These are phyloP conservation scores for Auanema freiburgensis DNA, from an alignment of 2,888 invertebrate genomes.

Conservation along the genomic window DNA sequence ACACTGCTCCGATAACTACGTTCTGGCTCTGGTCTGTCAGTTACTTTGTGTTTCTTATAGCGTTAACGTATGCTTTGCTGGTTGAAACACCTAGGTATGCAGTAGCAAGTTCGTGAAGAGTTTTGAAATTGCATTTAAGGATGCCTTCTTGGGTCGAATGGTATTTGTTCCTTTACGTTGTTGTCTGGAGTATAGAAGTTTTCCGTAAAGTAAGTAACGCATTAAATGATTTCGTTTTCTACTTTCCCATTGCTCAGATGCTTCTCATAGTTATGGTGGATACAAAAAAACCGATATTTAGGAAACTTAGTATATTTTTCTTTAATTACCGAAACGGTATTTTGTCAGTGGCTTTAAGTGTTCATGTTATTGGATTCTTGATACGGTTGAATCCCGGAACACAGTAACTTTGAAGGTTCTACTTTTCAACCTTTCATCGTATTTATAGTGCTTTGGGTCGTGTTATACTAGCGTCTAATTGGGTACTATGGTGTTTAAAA, in stretches of 20 bases:
- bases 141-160: constrained; percentile 49
- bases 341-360: constrained; percentile 74
- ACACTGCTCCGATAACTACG: constrained; percentile 96
- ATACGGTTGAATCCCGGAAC: constrained; percentile 70
- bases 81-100: constrained; percentile 41
- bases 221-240: background rate
- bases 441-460: constrained; percentile 71
- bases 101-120: constrained; percentile 34
- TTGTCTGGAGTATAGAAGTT: constrained; percentile 56
- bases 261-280: constrained; percentile 54
- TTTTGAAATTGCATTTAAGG: constrained; percentile 21
- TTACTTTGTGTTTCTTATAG: constrained; percentile 55
- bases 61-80: constrained; percentile 55
- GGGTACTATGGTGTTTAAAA: constrained; percentile 70
- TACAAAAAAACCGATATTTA: constrained; percentile 65
- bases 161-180: constrained; percentile 57
- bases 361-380: constrained; percentile 66
- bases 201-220: constrained; percentile 46
- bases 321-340: constrained; percentile 52
- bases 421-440: background rate
- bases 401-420: constrained; percentile 3
- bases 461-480: constrained; percentile 77
- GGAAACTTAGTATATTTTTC: constrained; percentile 65
- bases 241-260: constrained; percentile 14
- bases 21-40: constrained; percentile 88